A percentile compares a stretch with the other conserved stretches of the same genome.
Evolutionary conservation across 2,113 vertebrate genomes (phyloP).

Genomic region (Hemicordylus capensis): DNA sequence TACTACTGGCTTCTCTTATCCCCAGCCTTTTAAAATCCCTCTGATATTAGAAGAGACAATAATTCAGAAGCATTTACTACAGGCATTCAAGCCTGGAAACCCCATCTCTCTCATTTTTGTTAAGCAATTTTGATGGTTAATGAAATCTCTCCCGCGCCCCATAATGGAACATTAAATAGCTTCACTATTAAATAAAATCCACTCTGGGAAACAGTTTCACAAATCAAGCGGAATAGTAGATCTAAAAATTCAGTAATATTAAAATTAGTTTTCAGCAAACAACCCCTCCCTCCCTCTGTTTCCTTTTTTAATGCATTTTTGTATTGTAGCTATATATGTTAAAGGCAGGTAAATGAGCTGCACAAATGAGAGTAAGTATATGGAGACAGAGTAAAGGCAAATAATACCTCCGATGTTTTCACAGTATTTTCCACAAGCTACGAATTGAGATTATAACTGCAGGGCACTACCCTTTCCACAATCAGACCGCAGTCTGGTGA

Average conservation of each 20-base stretch:
- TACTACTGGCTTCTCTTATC: conserved; percentile 22
- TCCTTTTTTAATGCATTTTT: neutral
- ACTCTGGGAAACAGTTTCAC: neutral
- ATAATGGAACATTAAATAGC: conserved; percentile 2
- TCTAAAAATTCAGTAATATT: conserved; percentile 3
- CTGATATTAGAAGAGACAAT: neutral
- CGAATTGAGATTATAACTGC: neutral
- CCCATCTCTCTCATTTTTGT: neutral
- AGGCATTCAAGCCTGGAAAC: neutral
- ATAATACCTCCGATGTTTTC: neutral
- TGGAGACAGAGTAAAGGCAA: conserved; percentile 24
- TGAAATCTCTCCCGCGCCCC: neutral
- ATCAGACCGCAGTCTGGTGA: neutral
- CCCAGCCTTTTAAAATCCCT: conserved; percentile 5
- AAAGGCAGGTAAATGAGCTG: neutral
- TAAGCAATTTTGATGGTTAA: conserved; percentile 8
- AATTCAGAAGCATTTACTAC: neutral
- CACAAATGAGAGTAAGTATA: neutral
- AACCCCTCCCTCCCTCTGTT: neutral
- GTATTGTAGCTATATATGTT: neutral
- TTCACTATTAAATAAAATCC: neutral
- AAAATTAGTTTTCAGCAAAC: neutral
- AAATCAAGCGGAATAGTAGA: neutral
- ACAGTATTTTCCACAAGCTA: conserved; percentile 7
- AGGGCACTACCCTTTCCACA: neutral